Conservation (phyloP, 2,888 invertebrate species). For the Cheilosia grossa region DNA sequence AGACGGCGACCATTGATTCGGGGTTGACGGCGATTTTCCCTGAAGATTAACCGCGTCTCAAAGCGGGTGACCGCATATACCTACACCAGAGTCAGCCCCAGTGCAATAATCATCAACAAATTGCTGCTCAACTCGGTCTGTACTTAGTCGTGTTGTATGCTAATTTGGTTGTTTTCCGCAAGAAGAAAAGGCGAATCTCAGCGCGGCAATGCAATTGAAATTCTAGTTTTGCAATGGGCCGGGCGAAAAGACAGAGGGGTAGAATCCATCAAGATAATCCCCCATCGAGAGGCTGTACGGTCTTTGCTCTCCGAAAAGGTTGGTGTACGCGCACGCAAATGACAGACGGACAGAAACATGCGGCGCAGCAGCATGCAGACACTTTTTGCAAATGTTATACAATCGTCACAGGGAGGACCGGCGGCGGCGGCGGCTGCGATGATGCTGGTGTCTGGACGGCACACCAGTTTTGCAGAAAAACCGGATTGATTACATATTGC, state of each 20-base stretch:
- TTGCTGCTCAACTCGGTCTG: conserved; percentile 48
- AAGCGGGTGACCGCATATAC: conserved; percentile 61
- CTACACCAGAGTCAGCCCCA: not conserved
- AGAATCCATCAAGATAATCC: conserved; percentile 52
- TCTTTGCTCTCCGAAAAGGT: conserved; percentile 4
- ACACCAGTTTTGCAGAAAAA: conserved; percentile 37
- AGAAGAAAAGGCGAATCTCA: not conserved
- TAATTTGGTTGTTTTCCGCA: conserved; percentile 23
- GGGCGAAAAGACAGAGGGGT: conserved; percentile 1
- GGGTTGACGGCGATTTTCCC: conserved; percentile 40
- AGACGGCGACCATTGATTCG: conserved; percentile 25
- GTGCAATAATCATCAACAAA: conserved; percentile 44
- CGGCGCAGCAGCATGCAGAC: conserved; percentile 49
- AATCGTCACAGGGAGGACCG: conserved; percentile 42
- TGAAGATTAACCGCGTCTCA: conserved; percentile 20
- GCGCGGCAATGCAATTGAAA: conserved; percentile 42
- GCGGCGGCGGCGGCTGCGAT: not conserved
- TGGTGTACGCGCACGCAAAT: conserved; percentile 46
- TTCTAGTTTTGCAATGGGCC: conserved; percentile 17
- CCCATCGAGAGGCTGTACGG: conserved; percentile 14
- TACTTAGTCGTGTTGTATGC: conserved; percentile 45
- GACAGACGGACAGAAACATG: conserved; percentile 24
- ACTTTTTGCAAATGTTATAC: conserved; percentile 54
- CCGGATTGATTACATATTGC: conserved; percentile 64
- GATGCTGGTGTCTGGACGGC: conserved; percentile 29